Evolutionary conservation across 2,888 invertebrate genomes (phyloP).

Genomic region (Lasioglossum figueresi): DNA sequence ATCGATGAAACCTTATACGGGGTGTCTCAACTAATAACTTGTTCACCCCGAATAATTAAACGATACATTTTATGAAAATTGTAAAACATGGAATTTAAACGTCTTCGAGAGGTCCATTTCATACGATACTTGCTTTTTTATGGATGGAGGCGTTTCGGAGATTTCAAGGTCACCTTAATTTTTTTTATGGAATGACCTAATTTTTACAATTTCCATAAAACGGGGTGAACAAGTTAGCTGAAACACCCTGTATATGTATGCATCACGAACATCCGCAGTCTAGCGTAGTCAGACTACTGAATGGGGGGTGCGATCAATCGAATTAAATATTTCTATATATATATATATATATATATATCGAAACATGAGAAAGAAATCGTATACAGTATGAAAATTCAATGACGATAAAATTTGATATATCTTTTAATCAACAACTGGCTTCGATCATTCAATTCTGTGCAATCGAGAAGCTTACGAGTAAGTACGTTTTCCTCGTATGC

Average conservation of each 20-base stretch:
- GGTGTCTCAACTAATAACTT: no score
- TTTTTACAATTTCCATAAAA: no score
- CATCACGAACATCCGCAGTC: not conserved
- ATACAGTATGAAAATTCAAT: not conserved
- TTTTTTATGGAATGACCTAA: no score
- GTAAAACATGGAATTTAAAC: no score
- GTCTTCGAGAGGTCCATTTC: no score
- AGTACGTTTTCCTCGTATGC: not conserved
- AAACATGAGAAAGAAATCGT: not conserved
- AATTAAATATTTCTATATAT: not conserved
- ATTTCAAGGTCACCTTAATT: no score
- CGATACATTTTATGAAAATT: no score
- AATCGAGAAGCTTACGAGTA: not conserved
- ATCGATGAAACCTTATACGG: not conserved
- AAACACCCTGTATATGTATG: not conserved
- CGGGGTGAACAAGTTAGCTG: no score
- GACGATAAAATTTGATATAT: not conserved
- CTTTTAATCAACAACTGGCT: not conserved
- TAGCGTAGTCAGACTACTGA: constrained; percentile 6
- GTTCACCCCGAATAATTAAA: no score
- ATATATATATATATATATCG: not conserved
- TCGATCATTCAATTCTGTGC: constrained; percentile 27
- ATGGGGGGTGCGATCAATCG: constrained; percentile 6
- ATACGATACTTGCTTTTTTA: no score
- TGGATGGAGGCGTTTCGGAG: no score